phyloP scores from a whole-genome alignment of 53 echinoderm and acorn worm genomes.

The Mesocentrotus franciscanus region DNA sequence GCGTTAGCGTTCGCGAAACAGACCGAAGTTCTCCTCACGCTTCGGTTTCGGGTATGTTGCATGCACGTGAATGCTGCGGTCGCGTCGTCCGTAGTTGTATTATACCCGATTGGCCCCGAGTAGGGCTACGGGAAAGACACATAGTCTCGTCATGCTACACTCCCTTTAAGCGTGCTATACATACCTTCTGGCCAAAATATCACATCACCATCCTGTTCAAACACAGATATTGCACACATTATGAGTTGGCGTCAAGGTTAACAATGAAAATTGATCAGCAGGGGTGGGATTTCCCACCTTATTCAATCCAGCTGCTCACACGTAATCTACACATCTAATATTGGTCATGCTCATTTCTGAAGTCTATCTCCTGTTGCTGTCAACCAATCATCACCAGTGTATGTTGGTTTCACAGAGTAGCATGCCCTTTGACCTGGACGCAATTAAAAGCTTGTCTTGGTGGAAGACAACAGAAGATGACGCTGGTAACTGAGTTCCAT shows the following conservation, averaged over 20 bases:
- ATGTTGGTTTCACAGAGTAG: conserved; percentile 2
- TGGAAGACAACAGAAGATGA: conserved; percentile 16
- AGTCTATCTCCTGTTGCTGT: neutral
- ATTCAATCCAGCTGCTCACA: neutral
- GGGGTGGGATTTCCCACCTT: neutral
- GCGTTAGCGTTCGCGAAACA: too few species aligned
- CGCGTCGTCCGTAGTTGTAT: too few species aligned
- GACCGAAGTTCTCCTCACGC: too few species aligned
- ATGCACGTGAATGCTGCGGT: too few species aligned
- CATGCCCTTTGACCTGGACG: neutral
- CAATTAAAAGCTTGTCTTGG: neutral
- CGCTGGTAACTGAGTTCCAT: conserved; percentile 21
- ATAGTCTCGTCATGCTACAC: too few species aligned
- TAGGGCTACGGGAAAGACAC: too few species aligned
- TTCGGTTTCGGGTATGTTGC: too few species aligned
- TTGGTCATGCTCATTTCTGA: neutral
- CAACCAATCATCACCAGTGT: neutral
- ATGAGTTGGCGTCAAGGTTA: neutral
- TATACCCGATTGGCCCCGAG: too few species aligned
- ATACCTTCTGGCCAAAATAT: too few species aligned
- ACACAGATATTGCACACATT: neutral
- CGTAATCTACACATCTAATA: neutral
- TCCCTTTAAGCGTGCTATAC: too few species aligned
- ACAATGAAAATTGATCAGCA: neutral
- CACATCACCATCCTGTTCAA: too few species aligned